Conservation (phyloP, 1,140 invertebrate genomes). For the Drosophila lacteicornis region DNA sequence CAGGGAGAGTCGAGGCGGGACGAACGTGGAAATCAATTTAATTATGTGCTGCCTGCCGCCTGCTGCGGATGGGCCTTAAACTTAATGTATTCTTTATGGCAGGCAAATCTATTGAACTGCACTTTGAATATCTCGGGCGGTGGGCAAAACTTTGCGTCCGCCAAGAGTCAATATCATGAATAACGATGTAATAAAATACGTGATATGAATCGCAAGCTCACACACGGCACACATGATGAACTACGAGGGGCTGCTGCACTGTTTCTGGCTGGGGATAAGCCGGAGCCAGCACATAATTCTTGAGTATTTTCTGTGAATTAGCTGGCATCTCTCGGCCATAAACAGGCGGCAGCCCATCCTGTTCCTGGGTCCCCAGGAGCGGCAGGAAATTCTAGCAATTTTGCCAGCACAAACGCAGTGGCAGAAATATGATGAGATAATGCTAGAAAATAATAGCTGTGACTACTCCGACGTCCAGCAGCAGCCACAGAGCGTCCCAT, state of each 20-base stretch:
- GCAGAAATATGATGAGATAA: slow-evolving; percentile 71
- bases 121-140: slow-evolving; percentile 69
- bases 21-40: slow-evolving; percentile 70
- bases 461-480: slow-evolving; percentile 39
- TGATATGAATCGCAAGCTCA: slow-evolving; percentile 71
- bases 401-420: slow-evolving; percentile 30
- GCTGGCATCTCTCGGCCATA: slow-evolving; percentile 45
- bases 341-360: slow-evolving; percentile 28
- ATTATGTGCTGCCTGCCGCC: slow-evolving; percentile 52
- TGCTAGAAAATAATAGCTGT: slow-evolving; percentile 62
- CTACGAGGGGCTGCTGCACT: slow-evolving; percentile 46
- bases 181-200: slow-evolving; percentile 84
- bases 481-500: slow-evolving; percentile 24
- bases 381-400: slow-evolving; percentile 39
- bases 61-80: slow-evolving; percentile 35
- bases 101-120: slow-evolving; percentile 77
- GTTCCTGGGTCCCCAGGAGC: slow-evolving; percentile 25
- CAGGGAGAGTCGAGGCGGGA: not conserved
- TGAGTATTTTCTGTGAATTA: slow-evolving; percentile 71
- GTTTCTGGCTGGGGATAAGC: slow-evolving; percentile 29
- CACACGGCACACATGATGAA: slow-evolving; percentile 62
- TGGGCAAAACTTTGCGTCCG: slow-evolving; percentile 36
- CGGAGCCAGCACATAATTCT: slow-evolving; percentile 52
- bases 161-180: slow-evolving; percentile 72
- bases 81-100: slow-evolving; percentile 79